Conservation (phyloP, 2,113 vertebrate genomes). For the Vombatus ursinus region DNA sequence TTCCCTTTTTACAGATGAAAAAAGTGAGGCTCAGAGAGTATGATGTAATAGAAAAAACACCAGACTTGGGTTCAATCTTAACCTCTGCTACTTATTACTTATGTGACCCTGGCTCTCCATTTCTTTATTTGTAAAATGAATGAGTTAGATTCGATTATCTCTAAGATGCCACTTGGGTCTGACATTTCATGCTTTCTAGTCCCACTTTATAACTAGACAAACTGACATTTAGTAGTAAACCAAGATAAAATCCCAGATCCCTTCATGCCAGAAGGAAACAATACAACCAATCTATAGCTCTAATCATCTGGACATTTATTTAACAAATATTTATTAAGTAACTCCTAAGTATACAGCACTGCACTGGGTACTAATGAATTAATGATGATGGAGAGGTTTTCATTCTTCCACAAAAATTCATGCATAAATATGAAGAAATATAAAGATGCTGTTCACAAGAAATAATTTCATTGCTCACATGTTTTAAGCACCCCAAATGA, state of each 20-base stretch:
- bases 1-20: neutral
- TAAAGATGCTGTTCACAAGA: neutral
- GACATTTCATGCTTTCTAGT: neutral
- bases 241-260: neutral
- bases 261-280: neutral
- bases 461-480: neutral
- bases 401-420: neutral
- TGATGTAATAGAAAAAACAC: neutral
- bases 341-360: neutral
- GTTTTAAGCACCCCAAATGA: neutral
- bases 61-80: neutral
- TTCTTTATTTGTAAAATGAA: neutral
- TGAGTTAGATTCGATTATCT: neutral
- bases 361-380: neutral
- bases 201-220: neutral
- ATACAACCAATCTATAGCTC: neutral
- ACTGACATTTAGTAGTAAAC: neutral
- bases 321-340: neutral
- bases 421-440: neutral
- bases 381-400: neutral
- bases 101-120: neutral
- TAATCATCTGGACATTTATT: neutral
- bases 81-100: neutral
- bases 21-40: neutral
- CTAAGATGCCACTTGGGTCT: constrained; percentile 3